Evolutionary conservation across 2,797 vertebrate genomes (phyloP), one percentile per base, ranked within the genome.

Genomic region (Peromyscus attwateri): DNA sequence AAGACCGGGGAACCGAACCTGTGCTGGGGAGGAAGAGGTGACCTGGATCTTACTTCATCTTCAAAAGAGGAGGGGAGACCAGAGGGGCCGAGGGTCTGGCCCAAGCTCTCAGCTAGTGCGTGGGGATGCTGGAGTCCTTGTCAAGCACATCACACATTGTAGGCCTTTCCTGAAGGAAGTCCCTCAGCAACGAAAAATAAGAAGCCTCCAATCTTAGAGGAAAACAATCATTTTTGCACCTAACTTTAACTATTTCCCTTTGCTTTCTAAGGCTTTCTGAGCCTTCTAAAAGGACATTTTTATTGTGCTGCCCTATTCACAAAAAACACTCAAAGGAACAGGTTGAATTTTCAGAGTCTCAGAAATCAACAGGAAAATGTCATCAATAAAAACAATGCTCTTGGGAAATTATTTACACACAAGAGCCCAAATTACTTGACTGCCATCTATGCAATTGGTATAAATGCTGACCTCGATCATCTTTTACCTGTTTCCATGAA

Each of bases 301-400:
- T 91, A 89, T 94, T 88, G 76, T 93, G 55, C 60, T 70, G 43
- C 16, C 46, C 92, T 52, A 94, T 25, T 93, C 77, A 66, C 25
- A 89, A 95, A 90, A 90, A 92, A 80, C 97, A 97, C 85, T 97
- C 95, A 96, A 40, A 92, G 46, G 84, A 97, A 93, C 43, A 96
- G 62, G 97, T 0, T 97, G 90, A 87, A 79, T 97, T 97, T 95
- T 87, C 97, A 98, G 96, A 93, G 62, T 91, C 92, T 96, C 92
- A n/a, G 77, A 98, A 98, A 93, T 37, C 68, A 97, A 91, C 73
- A 90, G 52, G 62, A 97, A 98, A 98, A 88, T 82, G 60, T 77
- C 55, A 97, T 94, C 94, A 96, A 71, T 85, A 90, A 94, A 34
- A 70, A 70, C 88, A 91, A 57, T 81, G 34, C 95, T 89, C 97